phyloP scores from a whole-genome alignment of 2,888 invertebrate genomes.

The Cremastobaeus sp. region DNA sequence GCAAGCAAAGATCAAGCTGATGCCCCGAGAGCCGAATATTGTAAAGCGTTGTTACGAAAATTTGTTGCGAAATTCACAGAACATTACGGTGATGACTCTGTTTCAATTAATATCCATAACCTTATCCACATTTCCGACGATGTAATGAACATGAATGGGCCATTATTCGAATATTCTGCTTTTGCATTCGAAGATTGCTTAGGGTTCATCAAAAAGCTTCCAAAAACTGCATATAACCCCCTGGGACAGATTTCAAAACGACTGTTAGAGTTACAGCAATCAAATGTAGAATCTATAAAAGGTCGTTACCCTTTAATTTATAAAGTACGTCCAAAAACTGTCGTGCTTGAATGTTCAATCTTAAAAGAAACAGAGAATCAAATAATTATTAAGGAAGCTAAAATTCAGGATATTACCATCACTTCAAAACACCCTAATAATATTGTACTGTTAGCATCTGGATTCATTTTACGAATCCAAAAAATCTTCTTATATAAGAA shows the following conservation, averaged over 20 bases:
- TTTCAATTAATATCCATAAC: constrained; percentile 4
- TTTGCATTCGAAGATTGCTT: constrained; percentile 33
- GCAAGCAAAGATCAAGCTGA: constrained; percentile 3
- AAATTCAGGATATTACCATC: neutral
- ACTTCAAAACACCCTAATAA: neutral
- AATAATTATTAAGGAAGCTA: neutral
- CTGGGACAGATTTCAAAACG: constrained; percentile 10
- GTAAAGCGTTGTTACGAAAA: neutral
- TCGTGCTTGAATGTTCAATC: neutral
- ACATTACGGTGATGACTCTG: constrained; percentile 1
- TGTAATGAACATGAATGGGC: constrained; percentile 10
- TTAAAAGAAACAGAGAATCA: neutral
- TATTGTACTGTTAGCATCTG: neutral
- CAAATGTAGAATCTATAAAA: neutral
- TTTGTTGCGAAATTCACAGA: neutral
- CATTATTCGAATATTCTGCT: constrained; percentile 21
- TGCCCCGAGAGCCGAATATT: neutral
- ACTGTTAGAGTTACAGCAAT: constrained; percentile 23
- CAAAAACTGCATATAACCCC: constrained; percentile 23
- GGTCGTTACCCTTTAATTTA: constrained; percentile 1
- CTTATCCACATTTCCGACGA: constrained; percentile 18
- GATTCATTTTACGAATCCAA: neutral
- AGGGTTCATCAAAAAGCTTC: constrained; percentile 33
- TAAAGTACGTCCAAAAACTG: neutral
- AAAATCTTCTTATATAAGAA: neutral